These are phyloP conservation scores for Polypedilum pembai DNA, from an alignment of 1,140 invertebrate genomes.

Conservation along the genomic window DNA sequence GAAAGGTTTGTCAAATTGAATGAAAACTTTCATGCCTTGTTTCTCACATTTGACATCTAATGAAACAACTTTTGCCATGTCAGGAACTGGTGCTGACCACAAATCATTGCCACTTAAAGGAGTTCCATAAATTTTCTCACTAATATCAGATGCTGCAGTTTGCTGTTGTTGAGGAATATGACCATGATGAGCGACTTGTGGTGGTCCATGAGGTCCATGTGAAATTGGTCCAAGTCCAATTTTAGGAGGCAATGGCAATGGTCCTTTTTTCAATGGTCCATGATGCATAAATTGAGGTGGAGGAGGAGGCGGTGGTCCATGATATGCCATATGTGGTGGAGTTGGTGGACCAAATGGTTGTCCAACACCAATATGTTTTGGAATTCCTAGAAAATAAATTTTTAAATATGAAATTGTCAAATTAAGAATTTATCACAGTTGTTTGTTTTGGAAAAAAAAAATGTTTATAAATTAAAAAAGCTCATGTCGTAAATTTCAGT, in stretches of 20 bases:
- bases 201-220: conserved; percentile 44
- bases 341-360: conserved; percentile 45
- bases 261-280: conserved; percentile 45
- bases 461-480: too few relatives aligned
- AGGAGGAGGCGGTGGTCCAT: conserved; percentile 56
- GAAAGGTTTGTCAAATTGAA: conserved; percentile 90
- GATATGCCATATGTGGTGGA: conserved; percentile 53
- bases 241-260: conserved; percentile 42
- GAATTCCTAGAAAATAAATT: conserved; percentile 42
- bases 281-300: conserved; percentile 46
- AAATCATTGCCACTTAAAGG: conserved; percentile 56
- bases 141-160: conserved; percentile 32
- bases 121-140: conserved; percentile 39
- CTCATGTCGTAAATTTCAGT: too few relatives aligned
- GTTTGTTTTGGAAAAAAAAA: too few relatives aligned
- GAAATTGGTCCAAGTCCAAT: background rate
- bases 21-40: conserved; percentile 84
- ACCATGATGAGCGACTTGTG: background rate
- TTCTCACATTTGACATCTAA: conserved; percentile 92
- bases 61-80: conserved; percentile 86
- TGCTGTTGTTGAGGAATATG: conserved; percentile 31
- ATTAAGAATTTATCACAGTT: background rate
- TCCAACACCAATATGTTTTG: conserved; percentile 45
- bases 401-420: conserved; percentile 15
- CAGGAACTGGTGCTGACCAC: conserved; percentile 70